phyloP scores from a whole-genome alignment of 2,888 invertebrate species.

The Sminthurides aquaticus region DNA sequence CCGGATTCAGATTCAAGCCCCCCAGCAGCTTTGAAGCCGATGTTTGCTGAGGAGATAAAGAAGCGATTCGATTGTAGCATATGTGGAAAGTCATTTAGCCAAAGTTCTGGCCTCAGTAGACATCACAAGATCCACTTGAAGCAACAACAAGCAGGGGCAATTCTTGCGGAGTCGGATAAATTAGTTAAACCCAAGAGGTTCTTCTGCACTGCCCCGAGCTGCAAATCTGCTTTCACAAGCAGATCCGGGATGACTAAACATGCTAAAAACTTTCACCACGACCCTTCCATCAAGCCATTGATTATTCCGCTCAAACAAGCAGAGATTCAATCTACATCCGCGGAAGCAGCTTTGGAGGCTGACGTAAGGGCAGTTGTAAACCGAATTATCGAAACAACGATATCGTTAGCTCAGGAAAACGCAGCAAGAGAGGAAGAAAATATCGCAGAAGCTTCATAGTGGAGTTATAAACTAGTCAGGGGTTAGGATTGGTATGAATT shows the following conservation, averaged over 20 bases:
- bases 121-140: background rate
- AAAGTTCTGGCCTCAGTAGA: background rate
- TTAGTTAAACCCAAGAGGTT: background rate
- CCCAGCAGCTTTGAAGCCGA: background rate
- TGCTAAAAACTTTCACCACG: background rate
- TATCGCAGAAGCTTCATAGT: no score
- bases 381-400: background rate
- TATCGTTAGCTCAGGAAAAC: no score
- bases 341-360: background rate
- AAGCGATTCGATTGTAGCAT: background rate
- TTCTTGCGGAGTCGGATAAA: background rate
- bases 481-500: no score
- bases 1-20: no score
- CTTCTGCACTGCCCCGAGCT: constrained; percentile 1
- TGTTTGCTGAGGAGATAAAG: background rate
- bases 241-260: constrained; percentile 1
- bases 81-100: background rate
- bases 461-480: no score
- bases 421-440: no score
- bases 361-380: background rate
- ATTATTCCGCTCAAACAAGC: background rate
- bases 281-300: background rate
- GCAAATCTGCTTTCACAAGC: background rate
- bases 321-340: background rate
- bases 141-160: background rate